Conservation (phyloP, 1,140 invertebrate species). For the Drosophila pectinifera region DNA sequence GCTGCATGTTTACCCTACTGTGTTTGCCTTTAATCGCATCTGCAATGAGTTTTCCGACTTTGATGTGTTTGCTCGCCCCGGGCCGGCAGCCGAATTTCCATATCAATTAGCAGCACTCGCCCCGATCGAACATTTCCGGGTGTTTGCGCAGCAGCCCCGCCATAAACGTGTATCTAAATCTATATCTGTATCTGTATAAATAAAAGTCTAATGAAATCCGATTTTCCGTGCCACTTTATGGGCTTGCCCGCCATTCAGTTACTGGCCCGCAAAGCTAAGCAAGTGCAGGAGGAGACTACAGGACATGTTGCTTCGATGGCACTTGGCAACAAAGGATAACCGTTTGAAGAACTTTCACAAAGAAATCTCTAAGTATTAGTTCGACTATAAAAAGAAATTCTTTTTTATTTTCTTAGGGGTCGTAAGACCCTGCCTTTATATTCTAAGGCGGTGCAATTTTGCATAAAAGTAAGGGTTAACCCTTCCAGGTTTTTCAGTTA, state of each 20-base stretch:
- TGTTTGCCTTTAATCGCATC: conserved; percentile 66
- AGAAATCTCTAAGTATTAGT: neutral
- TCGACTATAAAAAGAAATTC: neutral
- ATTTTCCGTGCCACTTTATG: conserved; percentile 54
- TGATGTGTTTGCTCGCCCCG: conserved; percentile 48
- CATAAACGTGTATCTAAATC: conserved; percentile 18
- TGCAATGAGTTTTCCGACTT: conserved; percentile 47
- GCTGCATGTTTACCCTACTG: conserved; percentile 58
- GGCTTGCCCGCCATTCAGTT: conserved; percentile 39
- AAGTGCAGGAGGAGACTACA: conserved; percentile 8
- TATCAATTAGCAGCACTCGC: conserved; percentile 55
- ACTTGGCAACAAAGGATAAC: conserved; percentile 1
- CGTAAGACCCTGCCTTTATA: too few relatives aligned
- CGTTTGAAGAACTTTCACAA: neutral
- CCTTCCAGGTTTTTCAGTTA: too few relatives aligned
- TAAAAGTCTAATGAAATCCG: conserved; percentile 37
- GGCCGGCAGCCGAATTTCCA: conserved; percentile 50
- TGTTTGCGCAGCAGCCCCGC: conserved; percentile 41
- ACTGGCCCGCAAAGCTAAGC: conserved; percentile 36
- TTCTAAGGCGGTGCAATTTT: too few relatives aligned
- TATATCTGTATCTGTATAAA: conserved; percentile 21
- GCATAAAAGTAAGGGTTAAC: too few relatives aligned
- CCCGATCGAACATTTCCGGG: conserved; percentile 50
- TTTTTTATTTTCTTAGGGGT: too few relatives aligned
- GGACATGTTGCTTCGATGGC: conserved; percentile 30